These are phyloP conservation scores for Anguilla rostrata DNA, from an alignment of 2,113 vertebrate species.

Conservation along the genomic window DNA sequence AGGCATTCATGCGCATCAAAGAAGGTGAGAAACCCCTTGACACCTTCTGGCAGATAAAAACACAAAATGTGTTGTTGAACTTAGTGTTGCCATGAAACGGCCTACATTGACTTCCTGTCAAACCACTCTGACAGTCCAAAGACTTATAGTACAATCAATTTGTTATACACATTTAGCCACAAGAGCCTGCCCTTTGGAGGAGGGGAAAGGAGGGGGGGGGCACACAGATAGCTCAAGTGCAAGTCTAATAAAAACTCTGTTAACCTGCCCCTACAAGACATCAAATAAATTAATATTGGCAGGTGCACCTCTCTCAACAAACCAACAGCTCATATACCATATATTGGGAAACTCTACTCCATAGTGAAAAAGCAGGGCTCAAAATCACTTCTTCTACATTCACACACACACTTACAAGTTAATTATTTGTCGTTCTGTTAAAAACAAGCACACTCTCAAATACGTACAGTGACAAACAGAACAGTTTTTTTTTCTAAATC, in stretches of 20 bases:
- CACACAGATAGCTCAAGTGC: not conserved
- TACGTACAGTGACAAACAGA: not conserved
- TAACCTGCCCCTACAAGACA: not conserved
- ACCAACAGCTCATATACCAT: not conserved
- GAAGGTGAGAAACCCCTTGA: slow-evolving; percentile 5
- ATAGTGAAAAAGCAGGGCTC: not conserved
- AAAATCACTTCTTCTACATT: not conserved
- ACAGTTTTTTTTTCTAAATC: not conserved
- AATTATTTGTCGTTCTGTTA: not conserved
- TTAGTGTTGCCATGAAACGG: not conserved
- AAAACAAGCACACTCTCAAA: not conserved
- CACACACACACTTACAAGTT: not conserved
- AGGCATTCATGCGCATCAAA: not conserved
- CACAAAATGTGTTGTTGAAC: not conserved
- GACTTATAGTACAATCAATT: not conserved
- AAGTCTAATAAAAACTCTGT: not conserved
- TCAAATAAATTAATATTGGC: not conserved
- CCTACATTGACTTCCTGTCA: not conserved
- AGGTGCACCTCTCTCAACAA: not conserved
- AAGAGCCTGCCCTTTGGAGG: not conserved
- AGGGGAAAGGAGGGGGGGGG: not conserved
- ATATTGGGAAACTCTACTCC: not conserved
- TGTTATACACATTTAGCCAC: not conserved
- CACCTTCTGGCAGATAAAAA: not conserved
- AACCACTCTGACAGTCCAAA: not conserved